phyloP scores from a whole-genome alignment of 2,113 vertebrate genomes.

The Rissa tridactyla region DNA sequence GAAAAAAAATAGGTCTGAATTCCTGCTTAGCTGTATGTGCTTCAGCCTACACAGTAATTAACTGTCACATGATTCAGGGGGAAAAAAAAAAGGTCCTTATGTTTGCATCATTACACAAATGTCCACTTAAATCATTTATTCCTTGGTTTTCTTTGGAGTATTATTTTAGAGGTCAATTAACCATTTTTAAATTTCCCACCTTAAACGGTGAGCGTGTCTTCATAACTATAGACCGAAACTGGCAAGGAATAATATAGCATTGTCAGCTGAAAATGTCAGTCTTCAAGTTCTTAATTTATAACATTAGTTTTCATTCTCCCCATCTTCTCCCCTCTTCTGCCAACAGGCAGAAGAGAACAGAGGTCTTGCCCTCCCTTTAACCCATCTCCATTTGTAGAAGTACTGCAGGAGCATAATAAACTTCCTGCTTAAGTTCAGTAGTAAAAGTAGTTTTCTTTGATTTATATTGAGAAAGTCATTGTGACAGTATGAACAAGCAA shows the following conservation, averaged over 20 bases:
- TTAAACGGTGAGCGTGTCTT: background rate
- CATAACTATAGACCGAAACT: background rate
- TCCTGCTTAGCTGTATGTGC: background rate
- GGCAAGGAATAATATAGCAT: background rate
- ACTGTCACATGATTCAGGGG: background rate
- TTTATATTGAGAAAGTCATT: slow-evolving; percentile 22
- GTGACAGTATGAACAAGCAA: background rate
- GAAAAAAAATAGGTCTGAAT: background rate
- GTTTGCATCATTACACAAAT: background rate
- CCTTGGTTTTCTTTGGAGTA: background rate
- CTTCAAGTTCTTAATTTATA: background rate
- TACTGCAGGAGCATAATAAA: background rate
- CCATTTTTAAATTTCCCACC: background rate
- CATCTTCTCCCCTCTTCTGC: background rate
- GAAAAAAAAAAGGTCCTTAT: background rate
- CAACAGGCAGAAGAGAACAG: background rate
- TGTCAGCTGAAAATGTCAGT: background rate
- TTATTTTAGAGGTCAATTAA: background rate
- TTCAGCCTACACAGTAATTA: background rate
- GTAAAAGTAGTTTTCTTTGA: slow-evolving; percentile 7
- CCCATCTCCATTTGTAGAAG: background rate
- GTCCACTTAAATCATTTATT: background rate
- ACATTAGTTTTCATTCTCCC: background rate
- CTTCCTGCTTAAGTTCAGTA: background rate
- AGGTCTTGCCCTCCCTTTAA: background rate